Conservation (phyloP, 2,113 vertebrate species). For the Phalacrocorax aristotelis region DNA sequence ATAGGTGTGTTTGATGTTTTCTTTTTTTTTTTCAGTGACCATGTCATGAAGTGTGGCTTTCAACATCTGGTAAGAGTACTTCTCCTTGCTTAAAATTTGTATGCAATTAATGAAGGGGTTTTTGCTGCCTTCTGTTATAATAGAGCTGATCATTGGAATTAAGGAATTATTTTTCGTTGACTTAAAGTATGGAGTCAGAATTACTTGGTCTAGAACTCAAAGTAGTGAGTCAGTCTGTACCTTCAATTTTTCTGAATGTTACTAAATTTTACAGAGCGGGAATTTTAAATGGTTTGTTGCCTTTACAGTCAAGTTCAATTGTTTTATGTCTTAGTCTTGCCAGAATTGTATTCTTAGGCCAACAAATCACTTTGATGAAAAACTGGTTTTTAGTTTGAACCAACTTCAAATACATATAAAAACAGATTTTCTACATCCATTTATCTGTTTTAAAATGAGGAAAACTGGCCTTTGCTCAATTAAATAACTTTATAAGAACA, state of each 20-base stretch:
- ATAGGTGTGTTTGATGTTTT: no score
- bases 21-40: neutral
- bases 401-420: neutral
- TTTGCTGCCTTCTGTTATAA: rapidly evolving
- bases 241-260: neutral
- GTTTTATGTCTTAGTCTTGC: neutral
- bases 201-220: neutral
- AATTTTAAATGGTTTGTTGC: neutral
- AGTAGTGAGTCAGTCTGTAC: neutral
- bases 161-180: neutral
- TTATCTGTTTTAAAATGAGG: neutral
- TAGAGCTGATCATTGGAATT: neutral
- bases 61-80: neutral
- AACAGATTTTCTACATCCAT: rapidly evolving
- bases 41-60: rapidly evolving
- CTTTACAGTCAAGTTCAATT: neutral
- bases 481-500: neutral
- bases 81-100: neutral
- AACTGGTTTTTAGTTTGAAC: neutral
- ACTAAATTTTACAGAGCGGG: neutral
- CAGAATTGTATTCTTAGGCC: neutral
- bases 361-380: neutral
- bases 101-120: rapidly evolving
- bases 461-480: neutral
- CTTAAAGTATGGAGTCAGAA: neutral